Evolutionary conservation across 2,113 vertebrate genomes (phyloP).

Genomic region (Sula dactylatra): DNA sequence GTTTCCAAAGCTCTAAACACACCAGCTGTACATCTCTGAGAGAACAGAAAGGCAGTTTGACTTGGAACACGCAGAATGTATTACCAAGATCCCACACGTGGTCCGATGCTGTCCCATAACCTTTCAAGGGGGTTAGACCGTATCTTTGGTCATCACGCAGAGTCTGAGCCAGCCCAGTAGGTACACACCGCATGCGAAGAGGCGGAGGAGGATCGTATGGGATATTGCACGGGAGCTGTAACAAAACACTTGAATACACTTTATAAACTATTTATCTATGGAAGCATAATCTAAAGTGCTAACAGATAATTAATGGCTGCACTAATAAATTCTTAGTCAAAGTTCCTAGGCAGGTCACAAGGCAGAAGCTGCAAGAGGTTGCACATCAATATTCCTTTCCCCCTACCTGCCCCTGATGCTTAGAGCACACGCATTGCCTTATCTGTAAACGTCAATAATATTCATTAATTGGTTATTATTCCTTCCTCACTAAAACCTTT

Average conservation of each 20-base stretch:
- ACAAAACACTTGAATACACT: not conserved
- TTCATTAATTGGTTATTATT: not conserved
- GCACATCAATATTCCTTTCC: not conserved
- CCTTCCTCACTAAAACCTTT: not conserved
- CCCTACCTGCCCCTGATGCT: not conserved
- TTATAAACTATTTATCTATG: not conserved
- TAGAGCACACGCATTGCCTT: not conserved
- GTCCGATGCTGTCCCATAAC: not conserved
- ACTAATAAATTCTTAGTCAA: not conserved
- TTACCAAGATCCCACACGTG: not conserved
- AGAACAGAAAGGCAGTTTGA: not conserved
- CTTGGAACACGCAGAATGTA: not conserved
- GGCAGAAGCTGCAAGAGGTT: not conserved
- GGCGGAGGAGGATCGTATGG: not conserved
- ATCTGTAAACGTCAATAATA: not conserved
- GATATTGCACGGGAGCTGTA: not conserved
- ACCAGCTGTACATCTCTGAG: not conserved
- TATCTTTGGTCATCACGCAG: not conserved
- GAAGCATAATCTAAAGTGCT: not conserved
- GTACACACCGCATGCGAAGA: accelerated
- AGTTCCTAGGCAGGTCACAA: not conserved
- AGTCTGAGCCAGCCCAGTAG: not conserved
- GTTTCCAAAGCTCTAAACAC: not conserved
- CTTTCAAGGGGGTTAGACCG: not conserved
- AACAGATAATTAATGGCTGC: not conserved